phyloP scores from a whole-genome alignment of 1,140 invertebrate genomes.

The Sipha flava region DNA sequence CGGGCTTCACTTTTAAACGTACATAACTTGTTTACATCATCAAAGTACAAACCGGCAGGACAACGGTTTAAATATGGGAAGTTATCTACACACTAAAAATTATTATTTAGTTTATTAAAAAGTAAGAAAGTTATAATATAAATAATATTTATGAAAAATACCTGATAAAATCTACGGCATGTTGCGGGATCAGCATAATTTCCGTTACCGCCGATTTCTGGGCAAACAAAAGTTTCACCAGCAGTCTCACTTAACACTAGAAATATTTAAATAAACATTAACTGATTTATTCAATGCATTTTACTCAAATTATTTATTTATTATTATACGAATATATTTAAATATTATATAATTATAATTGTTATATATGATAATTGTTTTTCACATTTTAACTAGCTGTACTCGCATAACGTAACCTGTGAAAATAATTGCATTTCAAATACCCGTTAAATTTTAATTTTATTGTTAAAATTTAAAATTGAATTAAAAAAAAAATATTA shows the following conservation, averaged over 20 bases:
- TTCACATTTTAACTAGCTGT: too few relatives aligned
- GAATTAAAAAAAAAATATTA: too few relatives aligned
- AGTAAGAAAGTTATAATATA: not conserved
- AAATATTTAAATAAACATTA: not conserved
- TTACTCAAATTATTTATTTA: not conserved
- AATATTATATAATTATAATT: too few relatives aligned
- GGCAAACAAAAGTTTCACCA: constrained; percentile 58
- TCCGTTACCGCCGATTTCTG: constrained; percentile 68
- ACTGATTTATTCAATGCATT: not conserved
- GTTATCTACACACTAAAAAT: constrained; percentile 71
- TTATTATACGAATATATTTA: too few relatives aligned
- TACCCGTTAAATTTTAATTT: too few relatives aligned
- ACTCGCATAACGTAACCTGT: too few relatives aligned
- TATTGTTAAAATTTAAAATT: too few relatives aligned
- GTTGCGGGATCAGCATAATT: constrained; percentile 84
- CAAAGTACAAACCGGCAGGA: constrained; percentile 80
- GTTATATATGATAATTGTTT: too few relatives aligned
- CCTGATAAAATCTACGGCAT: constrained; percentile 80
- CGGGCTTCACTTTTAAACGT: constrained; percentile 85
- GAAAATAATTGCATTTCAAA: too few relatives aligned
- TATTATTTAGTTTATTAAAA: not conserved
- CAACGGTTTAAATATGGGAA: constrained; percentile 78
- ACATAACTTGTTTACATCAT: constrained; percentile 81
- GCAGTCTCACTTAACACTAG: not conserved
- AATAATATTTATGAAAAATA: constrained; percentile 40